phyloP scores from a whole-genome alignment of 2,888 invertebrate species.

The Dasypolia templi region DNA sequence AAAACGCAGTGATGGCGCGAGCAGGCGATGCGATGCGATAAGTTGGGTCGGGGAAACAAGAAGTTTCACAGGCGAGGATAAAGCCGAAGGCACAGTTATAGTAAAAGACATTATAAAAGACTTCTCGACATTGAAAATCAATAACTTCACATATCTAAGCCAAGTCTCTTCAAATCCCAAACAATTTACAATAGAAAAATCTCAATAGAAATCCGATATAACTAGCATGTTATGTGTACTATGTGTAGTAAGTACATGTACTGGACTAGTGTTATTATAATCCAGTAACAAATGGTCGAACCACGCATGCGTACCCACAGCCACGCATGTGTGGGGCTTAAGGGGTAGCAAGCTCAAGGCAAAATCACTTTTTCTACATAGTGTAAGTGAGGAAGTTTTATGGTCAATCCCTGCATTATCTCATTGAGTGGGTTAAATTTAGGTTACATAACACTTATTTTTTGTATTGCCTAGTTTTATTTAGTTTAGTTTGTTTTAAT shows the following conservation, averaged over 20 bases:
- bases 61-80: no score
- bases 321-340: conserved; percentile 50
- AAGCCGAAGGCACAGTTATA: not conserved
- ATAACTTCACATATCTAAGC: not conserved
- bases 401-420: no score
- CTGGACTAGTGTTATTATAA: conserved; percentile 68
- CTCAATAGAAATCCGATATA: conserved; percentile 45
- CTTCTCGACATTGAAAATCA: conserved; percentile 27
- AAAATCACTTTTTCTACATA: not conserved
- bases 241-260: conserved; percentile 35
- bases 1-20: no score
- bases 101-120: not conserved
- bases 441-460: no score
- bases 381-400: not conserved
- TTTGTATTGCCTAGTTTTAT: no score
- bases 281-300: conserved; percentile 76
- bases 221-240: conserved; percentile 30
- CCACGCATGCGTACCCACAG: conserved; percentile 64
- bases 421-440: no score
- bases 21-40: no score
- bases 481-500: no score
- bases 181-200: conserved; percentile 38
- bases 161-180: conserved; percentile 14
- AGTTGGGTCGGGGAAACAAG: no score
- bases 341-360: conserved; percentile 49